Conservation (phyloP, 1,140 invertebrate species). For the Aphis craccivora region DNA sequence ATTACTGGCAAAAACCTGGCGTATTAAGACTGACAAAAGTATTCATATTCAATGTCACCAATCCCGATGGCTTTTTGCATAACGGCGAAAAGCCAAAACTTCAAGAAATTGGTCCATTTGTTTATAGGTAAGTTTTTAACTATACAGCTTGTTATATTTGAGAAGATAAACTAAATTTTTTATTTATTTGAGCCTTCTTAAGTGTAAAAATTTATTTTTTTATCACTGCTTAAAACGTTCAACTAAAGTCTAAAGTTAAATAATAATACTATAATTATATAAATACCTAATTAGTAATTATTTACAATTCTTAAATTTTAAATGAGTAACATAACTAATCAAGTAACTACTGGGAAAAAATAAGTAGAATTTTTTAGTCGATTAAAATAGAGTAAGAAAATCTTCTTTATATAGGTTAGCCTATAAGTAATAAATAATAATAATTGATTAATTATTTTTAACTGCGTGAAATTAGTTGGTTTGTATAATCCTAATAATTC, state of each 20-base stretch:
- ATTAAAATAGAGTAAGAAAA: not conserved
- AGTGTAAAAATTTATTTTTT: not conserved
- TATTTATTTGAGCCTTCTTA: no score
- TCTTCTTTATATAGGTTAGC: no score
- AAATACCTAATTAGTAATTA: no score
- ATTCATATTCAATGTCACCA: constrained; percentile 88
- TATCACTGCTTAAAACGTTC: not conserved
- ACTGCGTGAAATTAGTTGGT: not conserved
- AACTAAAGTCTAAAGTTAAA: not conserved
- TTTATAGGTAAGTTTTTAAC: constrained; percentile 73
- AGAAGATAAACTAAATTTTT: no score
- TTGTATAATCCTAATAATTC: not conserved
- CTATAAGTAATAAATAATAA: no score
- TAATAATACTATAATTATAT: not conserved
- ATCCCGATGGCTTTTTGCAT: constrained; percentile 80
- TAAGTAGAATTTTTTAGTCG: not conserved
- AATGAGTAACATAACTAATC: not conserved
- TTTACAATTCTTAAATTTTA: not conserved
- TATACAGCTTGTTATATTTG: no score
- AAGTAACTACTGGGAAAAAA: not conserved
- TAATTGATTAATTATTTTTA: no score
- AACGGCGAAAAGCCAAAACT: constrained; percentile 81
- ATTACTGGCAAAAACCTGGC: constrained; percentile 91
- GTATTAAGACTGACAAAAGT: constrained; percentile 88
- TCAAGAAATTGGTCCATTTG: constrained; percentile 83